These are phyloP conservation scores for Adela reaumurella DNA, from an alignment of 2,888 invertebrate species.

Conservation along the genomic window DNA sequence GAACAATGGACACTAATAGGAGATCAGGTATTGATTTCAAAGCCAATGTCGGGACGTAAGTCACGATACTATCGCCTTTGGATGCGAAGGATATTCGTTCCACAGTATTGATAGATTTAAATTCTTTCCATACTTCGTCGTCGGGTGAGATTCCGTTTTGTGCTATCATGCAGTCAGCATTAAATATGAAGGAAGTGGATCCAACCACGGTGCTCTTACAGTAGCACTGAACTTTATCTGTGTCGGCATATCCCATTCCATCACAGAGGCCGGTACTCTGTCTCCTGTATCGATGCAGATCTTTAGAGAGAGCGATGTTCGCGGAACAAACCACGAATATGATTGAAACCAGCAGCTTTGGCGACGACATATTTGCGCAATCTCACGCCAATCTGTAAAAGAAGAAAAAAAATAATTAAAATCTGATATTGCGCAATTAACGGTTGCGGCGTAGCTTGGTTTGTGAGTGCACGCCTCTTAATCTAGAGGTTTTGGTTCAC, in stretches of 20 bases:
- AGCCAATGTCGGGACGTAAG: slow-evolving; percentile 65
- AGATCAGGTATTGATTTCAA: slow-evolving; percentile 58
- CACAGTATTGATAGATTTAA: slow-evolving; percentile 59
- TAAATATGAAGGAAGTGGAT: slow-evolving; percentile 33
- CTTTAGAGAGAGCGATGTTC: not conserved
- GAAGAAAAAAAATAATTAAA: not conserved
- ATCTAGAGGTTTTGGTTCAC: too few relatives aligned
- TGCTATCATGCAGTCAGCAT: slow-evolving; percentile 69
- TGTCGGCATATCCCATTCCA: slow-evolving; percentile 19
- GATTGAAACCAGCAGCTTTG: not conserved
- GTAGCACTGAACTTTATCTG: slow-evolving; percentile 34
- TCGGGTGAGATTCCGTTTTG: slow-evolving; percentile 52
- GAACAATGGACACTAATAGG: slow-evolving; percentile 60
- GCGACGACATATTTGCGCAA: not conserved
- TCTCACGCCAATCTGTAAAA: not conserved
- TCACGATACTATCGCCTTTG: slow-evolving; percentile 59
- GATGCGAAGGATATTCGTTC: slow-evolving; percentile 65
- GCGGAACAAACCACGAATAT: not conserved
- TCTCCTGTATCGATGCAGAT: not conserved
- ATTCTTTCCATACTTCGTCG: slow-evolving; percentile 64
- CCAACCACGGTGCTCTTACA: slow-evolving; percentile 17
- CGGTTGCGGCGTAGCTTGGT: too few relatives aligned
- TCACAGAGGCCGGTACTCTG: not conserved
- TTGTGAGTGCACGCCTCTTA: too few relatives aligned
- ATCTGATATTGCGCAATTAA: too few relatives aligned